Percentiles rank a stretch among this genome's conserved stretches.
phyloP scores from a whole-genome alignment of 2,888 invertebrate genomes.

The Hermodice carunculata region DNA sequence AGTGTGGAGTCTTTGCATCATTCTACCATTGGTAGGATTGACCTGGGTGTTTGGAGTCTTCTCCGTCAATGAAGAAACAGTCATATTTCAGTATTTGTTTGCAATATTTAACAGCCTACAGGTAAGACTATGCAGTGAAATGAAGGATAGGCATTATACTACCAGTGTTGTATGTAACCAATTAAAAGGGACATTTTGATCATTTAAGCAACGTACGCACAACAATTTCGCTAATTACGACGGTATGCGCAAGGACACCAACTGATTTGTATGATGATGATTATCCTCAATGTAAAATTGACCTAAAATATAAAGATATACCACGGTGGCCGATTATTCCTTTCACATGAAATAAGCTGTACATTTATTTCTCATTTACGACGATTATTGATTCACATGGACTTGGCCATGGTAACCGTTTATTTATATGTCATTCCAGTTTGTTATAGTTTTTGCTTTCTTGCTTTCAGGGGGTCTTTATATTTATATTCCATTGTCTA shows the following conservation, averaged over 20 bases:
- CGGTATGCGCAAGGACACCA: too few species aligned
- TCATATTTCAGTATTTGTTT: conserved; percentile 2
- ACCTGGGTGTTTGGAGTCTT: conserved; percentile 7
- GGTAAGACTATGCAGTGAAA: not conserved
- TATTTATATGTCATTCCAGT: not conserved
- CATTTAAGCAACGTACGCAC: not conserved
- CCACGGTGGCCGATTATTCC: too few species aligned
- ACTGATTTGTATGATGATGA: too few species aligned
- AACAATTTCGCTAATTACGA: too few species aligned
- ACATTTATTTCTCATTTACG: too few species aligned
- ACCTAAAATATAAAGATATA: too few species aligned
- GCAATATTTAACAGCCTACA: conserved; percentile 4
- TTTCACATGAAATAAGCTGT: too few species aligned
- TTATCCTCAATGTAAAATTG: too few species aligned
- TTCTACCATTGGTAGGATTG: conserved; percentile 5
- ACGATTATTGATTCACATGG: too few species aligned
- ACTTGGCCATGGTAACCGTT: not conserved
- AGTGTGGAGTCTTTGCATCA: too few species aligned
- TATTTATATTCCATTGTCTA: conserved; percentile 31
- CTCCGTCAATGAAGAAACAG: not conserved
- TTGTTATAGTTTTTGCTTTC: not conserved
- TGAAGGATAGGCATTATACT: not conserved
- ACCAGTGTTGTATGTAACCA: too few species aligned
- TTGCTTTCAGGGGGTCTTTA: conserved; percentile 29
- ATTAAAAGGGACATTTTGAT: not conserved